Evolutionary conservation across 2,888 invertebrate genomes (phyloP).

Genomic region (Xestoiulus laeticollis): DNA sequence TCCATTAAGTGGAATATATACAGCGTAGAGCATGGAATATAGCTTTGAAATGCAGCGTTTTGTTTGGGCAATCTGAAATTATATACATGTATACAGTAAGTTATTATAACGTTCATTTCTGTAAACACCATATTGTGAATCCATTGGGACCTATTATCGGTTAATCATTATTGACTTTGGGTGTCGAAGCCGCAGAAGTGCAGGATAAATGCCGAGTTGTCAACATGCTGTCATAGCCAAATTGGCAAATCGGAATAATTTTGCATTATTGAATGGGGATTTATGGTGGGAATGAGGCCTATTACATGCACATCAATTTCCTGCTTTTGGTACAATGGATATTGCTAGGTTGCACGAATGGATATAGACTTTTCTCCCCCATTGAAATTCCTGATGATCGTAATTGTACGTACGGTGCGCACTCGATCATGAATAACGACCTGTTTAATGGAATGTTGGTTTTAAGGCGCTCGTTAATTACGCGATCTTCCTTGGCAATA

Average conservation of each 20-base stretch:
- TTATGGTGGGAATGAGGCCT: neutral
- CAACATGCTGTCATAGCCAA: neutral
- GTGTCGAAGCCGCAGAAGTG: neutral
- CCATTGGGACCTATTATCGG: neutral
- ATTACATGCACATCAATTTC: neutral
- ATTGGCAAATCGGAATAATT: slow-evolving; percentile 6
- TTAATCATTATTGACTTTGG: neutral
- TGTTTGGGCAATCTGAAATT: no score
- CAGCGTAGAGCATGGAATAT: no score
- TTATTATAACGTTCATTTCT: neutral
- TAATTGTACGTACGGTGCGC: slow-evolving; percentile 6
- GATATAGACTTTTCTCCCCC: neutral
- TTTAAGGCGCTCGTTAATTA: slow-evolving; percentile 13
- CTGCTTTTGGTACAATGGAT: neutral
- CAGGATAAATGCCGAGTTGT: neutral
- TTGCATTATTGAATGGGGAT: neutral
- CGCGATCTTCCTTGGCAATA: neutral
- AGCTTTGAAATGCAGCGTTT: no score
- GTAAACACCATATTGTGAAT: neutral
- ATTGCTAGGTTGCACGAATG: neutral
- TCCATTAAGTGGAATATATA: no score
- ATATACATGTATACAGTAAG: no score
- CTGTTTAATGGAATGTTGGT: slow-evolving; percentile 35
- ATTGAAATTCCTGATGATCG: slow-evolving; percentile 19
- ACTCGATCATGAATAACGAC: slow-evolving; percentile 21